Percentiles rank a stretch among this genome's conserved stretches.
These are phyloP conservation scores for Belgica antarctica DNA, from an alignment of 2,888 invertebrate species.

Conservation along the genomic window DNA sequence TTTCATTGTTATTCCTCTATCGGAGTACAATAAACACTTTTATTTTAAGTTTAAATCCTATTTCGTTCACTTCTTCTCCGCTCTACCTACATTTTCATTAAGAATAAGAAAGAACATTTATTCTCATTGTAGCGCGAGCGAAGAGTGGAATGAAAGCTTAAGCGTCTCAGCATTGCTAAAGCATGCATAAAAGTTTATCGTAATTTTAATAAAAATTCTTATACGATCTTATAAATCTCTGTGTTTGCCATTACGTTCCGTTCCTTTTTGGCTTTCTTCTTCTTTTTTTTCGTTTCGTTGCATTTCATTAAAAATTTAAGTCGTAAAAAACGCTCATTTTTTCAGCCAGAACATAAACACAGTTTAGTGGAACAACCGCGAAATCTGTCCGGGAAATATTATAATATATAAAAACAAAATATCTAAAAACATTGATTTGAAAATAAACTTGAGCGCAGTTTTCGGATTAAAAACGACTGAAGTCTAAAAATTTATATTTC, in stretches of 20 bases:
- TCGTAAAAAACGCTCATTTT: conserved; percentile 32
- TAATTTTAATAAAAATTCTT: conserved; percentile 44
- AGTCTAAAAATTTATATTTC: background rate
- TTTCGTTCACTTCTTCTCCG: background rate
- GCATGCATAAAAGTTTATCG: conserved; percentile 42
- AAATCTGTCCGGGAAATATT: too few species aligned
- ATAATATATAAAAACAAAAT: background rate
- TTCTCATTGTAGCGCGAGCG: conserved; percentile 27
- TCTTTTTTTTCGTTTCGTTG: conserved; percentile 33
- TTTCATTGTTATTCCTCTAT: conserved; percentile 18
- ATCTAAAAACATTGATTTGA: conserved; percentile 15
- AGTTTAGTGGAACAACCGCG: background rate
- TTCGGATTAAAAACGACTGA: background rate
- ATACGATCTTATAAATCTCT: conserved; percentile 43
- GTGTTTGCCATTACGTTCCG: too few species aligned
- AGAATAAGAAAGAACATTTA: conserved; percentile 22
- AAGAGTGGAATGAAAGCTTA: conserved; percentile 27
- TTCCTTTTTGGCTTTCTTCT: background rate
- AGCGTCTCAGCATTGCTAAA: conserved; percentile 10
- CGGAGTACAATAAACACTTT: conserved; percentile 16
- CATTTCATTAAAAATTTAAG: conserved; percentile 43
- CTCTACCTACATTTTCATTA: conserved; percentile 29
- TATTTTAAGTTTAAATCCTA: conserved; percentile 23
- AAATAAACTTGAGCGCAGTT: conserved; percentile 9
- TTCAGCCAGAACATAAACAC: conserved; percentile 24